Conservation (phyloP, 2,888 invertebrate species). For the Xestia ashworthii region DNA sequence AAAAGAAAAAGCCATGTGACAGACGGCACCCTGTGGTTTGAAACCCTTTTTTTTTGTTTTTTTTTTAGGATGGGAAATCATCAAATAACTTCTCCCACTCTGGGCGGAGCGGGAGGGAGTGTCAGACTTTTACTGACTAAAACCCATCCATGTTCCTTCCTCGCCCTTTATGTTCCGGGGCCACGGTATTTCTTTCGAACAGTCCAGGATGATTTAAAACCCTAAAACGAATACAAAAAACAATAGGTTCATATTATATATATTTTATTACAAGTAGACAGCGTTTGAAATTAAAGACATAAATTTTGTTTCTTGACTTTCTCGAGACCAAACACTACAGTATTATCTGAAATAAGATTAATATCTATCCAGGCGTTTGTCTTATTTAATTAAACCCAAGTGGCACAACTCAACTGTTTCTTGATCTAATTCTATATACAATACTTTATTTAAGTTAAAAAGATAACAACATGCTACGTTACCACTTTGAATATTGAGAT, state of each 20-base stretch:
- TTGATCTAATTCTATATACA: background rate
- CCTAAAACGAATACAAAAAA: background rate
- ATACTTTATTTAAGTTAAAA: background rate
- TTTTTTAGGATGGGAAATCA: no score
- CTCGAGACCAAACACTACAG: background rate
- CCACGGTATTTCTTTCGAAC: no score
- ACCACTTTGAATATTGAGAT: background rate
- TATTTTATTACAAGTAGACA: background rate
- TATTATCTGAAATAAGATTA: constrained; percentile 25
- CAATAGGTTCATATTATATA: background rate
- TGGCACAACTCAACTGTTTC: background rate
- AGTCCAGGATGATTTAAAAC: no score
- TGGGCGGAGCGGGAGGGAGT: no score
- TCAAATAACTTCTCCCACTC: no score
- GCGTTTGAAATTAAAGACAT: constrained; percentile 23
- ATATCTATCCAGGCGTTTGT: background rate
- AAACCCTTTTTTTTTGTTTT: no score
- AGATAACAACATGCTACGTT: background rate
- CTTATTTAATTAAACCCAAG: constrained; percentile 18
- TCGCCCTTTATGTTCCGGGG: no score
- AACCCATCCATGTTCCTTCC: no score
- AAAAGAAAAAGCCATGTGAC: no score
- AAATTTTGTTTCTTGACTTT: constrained; percentile 12
- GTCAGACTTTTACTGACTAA: no score
- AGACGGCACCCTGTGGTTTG: no score